A percentile compares a stretch with the other conserved stretches of the same genome.
Evolutionary conservation across 2,888 invertebrate genomes (phyloP).

Genomic region (Oconnorella tubifera): DNA sequence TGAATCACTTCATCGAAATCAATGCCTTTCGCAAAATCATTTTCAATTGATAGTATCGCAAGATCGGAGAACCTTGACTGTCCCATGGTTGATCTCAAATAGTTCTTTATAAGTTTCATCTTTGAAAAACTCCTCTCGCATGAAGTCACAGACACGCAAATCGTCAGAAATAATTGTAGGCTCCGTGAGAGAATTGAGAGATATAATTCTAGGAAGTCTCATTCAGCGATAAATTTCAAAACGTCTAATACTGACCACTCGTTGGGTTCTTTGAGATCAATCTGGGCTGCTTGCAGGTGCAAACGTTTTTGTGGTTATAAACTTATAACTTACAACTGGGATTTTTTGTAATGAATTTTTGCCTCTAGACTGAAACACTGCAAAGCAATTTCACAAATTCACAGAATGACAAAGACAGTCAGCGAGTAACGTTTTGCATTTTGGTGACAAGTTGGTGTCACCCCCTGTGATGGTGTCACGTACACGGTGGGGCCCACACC

Average conservation of each 20-base stretch:
- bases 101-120: slow-evolving; percentile 5
- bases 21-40: background rate
- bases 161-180: slow-evolving; percentile 1
- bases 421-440: background rate
- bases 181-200: background rate
- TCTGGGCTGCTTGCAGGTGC: no score
- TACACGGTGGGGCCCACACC: background rate
- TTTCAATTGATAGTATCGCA: slow-evolving; percentile 3
- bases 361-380: background rate
- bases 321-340: background rate
- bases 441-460: background rate
- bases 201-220: slow-evolving; percentile 1
- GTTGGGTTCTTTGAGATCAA: background rate
- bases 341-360: background rate
- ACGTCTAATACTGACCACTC: background rate
- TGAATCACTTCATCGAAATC: background rate
- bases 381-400: background rate
- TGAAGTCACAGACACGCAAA: background rate
- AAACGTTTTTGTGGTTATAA: background rate
- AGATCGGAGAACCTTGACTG: slow-evolving; percentile 4
- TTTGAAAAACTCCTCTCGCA: slow-evolving; percentile 1
- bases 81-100: slow-evolving; percentile 11
- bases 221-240: background rate
- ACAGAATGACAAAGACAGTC: background rate
- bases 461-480: slow-evolving; percentile 1